These are phyloP conservation scores for Atethmia centrago DNA, from an alignment of 2,888 invertebrate species.

Conservation along the genomic window DNA sequence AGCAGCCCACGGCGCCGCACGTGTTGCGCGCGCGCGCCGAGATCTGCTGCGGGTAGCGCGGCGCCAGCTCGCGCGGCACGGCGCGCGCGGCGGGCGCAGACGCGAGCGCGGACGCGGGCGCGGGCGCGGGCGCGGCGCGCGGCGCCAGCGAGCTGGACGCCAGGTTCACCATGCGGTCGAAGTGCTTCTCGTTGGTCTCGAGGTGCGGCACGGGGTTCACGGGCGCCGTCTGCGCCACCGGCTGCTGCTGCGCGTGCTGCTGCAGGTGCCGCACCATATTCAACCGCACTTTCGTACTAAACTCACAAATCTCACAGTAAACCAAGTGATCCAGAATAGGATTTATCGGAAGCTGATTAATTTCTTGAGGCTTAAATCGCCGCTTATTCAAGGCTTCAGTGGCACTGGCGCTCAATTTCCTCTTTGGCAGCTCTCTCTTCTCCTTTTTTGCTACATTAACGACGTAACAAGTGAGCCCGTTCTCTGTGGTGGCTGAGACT, in stretches of 20 bases:
- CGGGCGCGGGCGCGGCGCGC: constrained; percentile 77
- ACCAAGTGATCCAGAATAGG: constrained; percentile 92
- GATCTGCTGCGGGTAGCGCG: constrained; percentile 87
- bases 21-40: constrained; percentile 91
- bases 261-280: constrained; percentile 94
- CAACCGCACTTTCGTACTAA: constrained; percentile 92
- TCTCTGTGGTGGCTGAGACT: constrained; percentile 3
- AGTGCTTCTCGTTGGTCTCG: constrained; percentile 94
- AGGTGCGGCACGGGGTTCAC: constrained; percentile 96
- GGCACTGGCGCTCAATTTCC: constrained; percentile 60
- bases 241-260: constrained; percentile 92
- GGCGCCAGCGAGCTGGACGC: constrained; percentile 92
- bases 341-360: constrained; percentile 91
- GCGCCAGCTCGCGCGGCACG: constrained; percentile 71
- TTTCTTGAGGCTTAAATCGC: constrained; percentile 91
- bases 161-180: constrained; percentile 96
- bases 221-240: constrained; percentile 92
- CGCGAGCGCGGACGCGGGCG: constrained; percentile 64
- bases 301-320: constrained; percentile 92
- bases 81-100: constrained; percentile 70
- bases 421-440: constrained; percentile 58
- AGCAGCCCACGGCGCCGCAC: constrained; percentile 93
- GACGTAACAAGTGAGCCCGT: constrained; percentile 18
- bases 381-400: constrained; percentile 71
- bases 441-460: constrained; percentile 30